Evolutionary conservation across 2,113 vertebrate genomes (phyloP).

Genomic region (Corvus hawaiiensis): DNA sequence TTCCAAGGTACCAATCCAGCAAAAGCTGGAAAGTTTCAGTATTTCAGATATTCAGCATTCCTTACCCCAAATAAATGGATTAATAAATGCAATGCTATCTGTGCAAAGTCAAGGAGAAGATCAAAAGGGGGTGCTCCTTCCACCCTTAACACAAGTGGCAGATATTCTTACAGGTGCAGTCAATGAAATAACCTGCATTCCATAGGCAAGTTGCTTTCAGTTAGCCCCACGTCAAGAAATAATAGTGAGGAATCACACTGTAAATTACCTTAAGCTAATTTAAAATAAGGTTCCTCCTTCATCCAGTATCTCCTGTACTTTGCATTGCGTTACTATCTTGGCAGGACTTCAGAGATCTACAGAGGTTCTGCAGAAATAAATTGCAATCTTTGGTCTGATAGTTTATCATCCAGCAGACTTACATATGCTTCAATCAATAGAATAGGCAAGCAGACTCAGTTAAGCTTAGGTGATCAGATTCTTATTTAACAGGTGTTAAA

Average conservation of each 20-base stretch:
- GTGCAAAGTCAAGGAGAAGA: neutral
- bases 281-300: neutral
- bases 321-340: neutral
- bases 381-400: neutral
- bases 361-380: neutral
- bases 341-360: neutral
- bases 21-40: neutral
- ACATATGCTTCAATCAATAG: neutral
- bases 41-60: neutral
- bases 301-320: neutral
- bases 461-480: neutral
- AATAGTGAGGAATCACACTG: neutral
- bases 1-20: neutral
- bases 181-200: neutral
- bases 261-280: neutral
- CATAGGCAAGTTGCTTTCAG: neutral
- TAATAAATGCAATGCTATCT: neutral
- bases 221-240: neutral
- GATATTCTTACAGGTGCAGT: neutral
- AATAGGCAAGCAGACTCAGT: neutral
- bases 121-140: neutral
- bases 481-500: neutral
- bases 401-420: neutral
- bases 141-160: neutral
- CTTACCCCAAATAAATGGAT: neutral